These are phyloP conservation scores for Pollimyrus isidori DNA, from an alignment of 2,113 vertebrate species.

Conservation along the genomic window DNA sequence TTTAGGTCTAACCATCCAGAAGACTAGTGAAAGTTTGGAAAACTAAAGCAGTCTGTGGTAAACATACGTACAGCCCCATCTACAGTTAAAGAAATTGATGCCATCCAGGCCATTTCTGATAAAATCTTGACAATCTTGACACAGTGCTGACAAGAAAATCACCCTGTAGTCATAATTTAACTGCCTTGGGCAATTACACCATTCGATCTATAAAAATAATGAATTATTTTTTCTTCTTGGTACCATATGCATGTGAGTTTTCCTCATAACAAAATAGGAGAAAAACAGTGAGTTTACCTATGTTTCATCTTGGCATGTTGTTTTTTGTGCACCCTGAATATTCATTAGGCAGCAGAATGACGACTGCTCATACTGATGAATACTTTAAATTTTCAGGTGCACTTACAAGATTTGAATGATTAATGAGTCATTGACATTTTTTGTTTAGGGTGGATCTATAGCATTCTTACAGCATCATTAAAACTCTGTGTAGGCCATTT, in stretches of 20 bases:
- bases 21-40: background rate
- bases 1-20: background rate
- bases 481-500: background rate
- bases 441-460: background rate
- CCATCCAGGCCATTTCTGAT: background rate
- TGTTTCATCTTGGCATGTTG: background rate
- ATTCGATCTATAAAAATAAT: background rate
- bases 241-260: background rate
- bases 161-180: background rate
- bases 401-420: background rate
- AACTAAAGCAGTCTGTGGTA: background rate
- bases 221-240: background rate
- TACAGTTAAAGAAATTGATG: background rate
- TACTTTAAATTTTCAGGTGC: background rate
- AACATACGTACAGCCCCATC: background rate
- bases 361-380: background rate
- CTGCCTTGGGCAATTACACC: background rate
- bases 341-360: background rate
- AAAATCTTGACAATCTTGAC: background rate
- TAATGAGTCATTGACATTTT: background rate
- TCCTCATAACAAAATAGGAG: background rate
- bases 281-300: background rate
- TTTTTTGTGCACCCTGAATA: background rate
- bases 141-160: background rate
- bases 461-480: background rate